phyloP scores from a whole-genome alignment of 2,888 invertebrate genomes.

The Stenoptilia bipunctidactyla region DNA sequence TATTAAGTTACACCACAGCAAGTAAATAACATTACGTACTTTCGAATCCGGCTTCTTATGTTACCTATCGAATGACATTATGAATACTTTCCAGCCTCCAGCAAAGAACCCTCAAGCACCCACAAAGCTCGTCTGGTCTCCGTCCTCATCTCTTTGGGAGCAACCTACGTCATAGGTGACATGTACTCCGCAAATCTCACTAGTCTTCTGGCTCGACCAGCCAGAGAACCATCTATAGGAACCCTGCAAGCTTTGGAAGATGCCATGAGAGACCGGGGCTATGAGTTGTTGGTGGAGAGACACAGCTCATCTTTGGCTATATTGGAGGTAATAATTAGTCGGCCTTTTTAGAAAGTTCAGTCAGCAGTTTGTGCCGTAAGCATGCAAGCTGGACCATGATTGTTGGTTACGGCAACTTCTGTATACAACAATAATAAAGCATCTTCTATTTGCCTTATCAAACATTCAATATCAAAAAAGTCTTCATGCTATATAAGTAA shows the following conservation, averaged over 20 bases:
- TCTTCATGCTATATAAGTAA: too few relatives aligned
- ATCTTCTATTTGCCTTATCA: too few relatives aligned
- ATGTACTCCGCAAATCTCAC: conserved; percentile 85
- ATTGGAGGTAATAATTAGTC: conserved; percentile 78
- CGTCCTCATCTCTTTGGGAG: conserved; percentile 78
- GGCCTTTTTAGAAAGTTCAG: too few relatives aligned
- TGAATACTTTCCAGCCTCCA: conserved; percentile 43
- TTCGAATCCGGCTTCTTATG: too few relatives aligned
- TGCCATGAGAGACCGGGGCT: conserved; percentile 75
- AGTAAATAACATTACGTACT: too few relatives aligned
- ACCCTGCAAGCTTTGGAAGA: conserved; percentile 74
- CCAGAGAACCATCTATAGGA: conserved; percentile 76
- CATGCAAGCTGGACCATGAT: too few relatives aligned
- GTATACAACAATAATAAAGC: too few relatives aligned
- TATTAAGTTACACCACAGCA: too few relatives aligned
- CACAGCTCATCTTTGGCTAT: conserved; percentile 80
- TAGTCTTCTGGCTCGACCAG: conserved; percentile 79
- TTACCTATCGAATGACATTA: background rate
- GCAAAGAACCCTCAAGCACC: conserved; percentile 72
- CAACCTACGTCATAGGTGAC: conserved; percentile 83
- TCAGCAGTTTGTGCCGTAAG: too few relatives aligned
- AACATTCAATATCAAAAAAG: too few relatives aligned
- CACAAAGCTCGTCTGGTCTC: conserved; percentile 78
- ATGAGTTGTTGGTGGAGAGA: conserved; percentile 78
- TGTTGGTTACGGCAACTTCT: too few relatives aligned